Evolutionary conservation across 2,888 invertebrate genomes (phyloP), one percentile per base, ranked within the genome.

Genomic region (Anthrax anthrax): DNA sequence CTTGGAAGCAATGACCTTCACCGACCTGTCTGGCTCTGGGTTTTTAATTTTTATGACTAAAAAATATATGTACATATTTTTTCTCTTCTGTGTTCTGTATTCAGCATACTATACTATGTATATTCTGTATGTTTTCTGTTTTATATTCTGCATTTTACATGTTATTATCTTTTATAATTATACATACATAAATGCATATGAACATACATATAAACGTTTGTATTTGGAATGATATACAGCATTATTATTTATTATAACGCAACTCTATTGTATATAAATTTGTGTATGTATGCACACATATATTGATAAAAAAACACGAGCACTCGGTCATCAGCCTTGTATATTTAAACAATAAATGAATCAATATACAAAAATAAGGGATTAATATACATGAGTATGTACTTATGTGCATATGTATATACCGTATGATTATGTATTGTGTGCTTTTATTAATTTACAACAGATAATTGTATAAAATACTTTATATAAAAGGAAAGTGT

Each of bases 1-100:
- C 60, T 62, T 65, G 65, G 65, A 65, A 67, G 65, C 66, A 67
- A 66, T 66, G 66, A 67, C 66, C 66, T 67, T 67, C 66, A 67
- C 66, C 66, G 66, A 64, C 64, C 64, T 66, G 66, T 65, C 56
- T 56, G 54, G 55, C n/a, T n/a, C n/a, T n/a, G n/a, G n/a, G n/a
- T 51, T 55, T 50, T 55, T 47, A 43, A 42, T 37, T 37, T 17
- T 37, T 16, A 8, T 37, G 37, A 17, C 37, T 23, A 39, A 13
- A n/a, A n/a, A n/a, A n/a, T n/a, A 9, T 8, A 8, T 27, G 12
- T 12, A 12, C 29, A 32, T 32, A 9, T 32, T 32, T 12, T 32
- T 32, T 12, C 12, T 32, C 29, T 12, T 32, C 29, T 27, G 23
- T n/a, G 23, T 8, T 27, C 23, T 27, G 23, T 5, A 27, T 8